Conservation (phyloP, 2,888 invertebrate genomes). For the Iphiclides podalirius region DNA sequence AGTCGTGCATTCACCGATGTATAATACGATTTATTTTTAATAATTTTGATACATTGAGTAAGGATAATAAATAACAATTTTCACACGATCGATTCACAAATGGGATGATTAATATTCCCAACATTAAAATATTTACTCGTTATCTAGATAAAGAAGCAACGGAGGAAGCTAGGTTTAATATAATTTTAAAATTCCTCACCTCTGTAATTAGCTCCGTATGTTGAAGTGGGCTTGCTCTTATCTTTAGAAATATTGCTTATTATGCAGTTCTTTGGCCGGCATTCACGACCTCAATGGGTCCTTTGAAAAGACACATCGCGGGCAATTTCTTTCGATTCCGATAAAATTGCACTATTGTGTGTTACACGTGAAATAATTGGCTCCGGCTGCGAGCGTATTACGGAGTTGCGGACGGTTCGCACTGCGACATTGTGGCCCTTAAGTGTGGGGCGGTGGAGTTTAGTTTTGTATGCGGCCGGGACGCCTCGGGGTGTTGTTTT, state of each 20-base stretch:
- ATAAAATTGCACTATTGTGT: slow-evolving; percentile 13
- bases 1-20: too few species aligned
- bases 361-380: slow-evolving; percentile 2
- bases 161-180: too few species aligned
- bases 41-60: too few species aligned
- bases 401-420: background rate
- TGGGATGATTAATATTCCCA: too few species aligned
- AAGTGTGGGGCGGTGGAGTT: background rate
- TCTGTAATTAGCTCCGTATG: slow-evolving; percentile 9
- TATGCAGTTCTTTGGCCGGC: slow-evolving; percentile 27
- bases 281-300: slow-evolving; percentile 38
- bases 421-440: background rate
- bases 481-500: background rate
- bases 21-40: too few species aligned
- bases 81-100: too few species aligned
- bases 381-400: background rate
- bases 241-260: slow-evolving; percentile 26
- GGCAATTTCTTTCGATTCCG: slow-evolving; percentile 7
- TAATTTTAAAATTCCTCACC: too few species aligned
- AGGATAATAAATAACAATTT: too few species aligned
- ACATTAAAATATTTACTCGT: too few species aligned
- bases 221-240: slow-evolving; percentile 7
- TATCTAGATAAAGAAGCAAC: too few species aligned
- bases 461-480: background rate
- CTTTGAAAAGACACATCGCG: slow-evolving; percentile 29